Conservation (phyloP, 2,797 vertebrate species). For the Chlorospingus semifuscus region DNA sequence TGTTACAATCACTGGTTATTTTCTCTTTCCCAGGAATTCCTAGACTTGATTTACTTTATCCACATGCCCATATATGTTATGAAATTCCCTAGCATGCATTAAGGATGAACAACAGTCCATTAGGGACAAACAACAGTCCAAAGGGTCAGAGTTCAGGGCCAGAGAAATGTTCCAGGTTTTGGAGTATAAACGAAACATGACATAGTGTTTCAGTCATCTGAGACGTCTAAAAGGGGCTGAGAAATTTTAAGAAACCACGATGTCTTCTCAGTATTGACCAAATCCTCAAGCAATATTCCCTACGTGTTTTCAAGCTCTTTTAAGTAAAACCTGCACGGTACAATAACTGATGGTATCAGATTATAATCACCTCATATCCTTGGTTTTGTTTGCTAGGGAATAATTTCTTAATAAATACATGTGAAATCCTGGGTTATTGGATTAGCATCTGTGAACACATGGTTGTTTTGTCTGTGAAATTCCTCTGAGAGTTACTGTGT, state of each 20-base stretch:
- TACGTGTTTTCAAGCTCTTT: not conserved
- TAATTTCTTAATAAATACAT: not conserved
- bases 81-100: not conserved
- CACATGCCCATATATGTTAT: not conserved
- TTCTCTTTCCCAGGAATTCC: slow-evolving; percentile 13
- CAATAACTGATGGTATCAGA: not conserved
- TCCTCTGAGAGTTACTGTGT: not conserved
- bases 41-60: slow-evolving; percentile 10
- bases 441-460: not conserved
- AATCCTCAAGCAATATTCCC: not conserved
- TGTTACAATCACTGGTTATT: not conserved
- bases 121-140: not conserved
- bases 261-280: not conserved
- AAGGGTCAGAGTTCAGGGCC: not conserved
- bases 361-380: not conserved
- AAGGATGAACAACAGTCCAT: not conserved
- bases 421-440: not conserved
- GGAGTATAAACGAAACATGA: not conserved
- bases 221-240: not conserved
- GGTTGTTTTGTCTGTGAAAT: not conserved
- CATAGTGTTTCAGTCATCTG: not conserved
- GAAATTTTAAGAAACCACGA: not conserved
- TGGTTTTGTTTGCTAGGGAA: not conserved
- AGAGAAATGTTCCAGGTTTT: not conserved
- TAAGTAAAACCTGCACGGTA: not conserved